A percentile compares a stretch with the other conserved stretches of the same genome.
These are phyloP conservation scores for Myotis planiceps DNA, from an alignment of 2,797 vertebrate species.

Conservation along the genomic window DNA sequence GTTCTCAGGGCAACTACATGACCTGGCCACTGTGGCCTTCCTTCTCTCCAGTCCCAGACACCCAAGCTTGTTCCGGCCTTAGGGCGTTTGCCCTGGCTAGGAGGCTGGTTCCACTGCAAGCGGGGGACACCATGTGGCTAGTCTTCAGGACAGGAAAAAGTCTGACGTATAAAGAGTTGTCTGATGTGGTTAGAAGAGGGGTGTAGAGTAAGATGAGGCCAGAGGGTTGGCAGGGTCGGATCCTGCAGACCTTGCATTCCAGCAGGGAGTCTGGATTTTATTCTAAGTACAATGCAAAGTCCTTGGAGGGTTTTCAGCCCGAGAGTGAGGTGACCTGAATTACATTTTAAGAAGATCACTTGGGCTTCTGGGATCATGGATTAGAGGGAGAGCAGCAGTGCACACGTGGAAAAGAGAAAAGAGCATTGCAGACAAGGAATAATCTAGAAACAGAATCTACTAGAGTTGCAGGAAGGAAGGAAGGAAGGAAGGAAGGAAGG, in stretches of 20 bases:
- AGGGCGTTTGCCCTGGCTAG: not conserved
- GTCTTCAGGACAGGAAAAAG: not conserved
- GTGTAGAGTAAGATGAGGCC: not conserved
- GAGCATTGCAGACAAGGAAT: not conserved
- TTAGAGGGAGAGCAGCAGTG: not conserved
- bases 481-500: too few species aligned
- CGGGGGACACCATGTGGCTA: not conserved
- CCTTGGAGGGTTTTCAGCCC: not conserved
- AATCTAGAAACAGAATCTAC: not conserved
- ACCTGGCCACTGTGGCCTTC: not conserved
- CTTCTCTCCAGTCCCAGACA: not conserved
- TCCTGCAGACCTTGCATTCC: not conserved
- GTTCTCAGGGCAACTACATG: not conserved
- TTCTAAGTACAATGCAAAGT: conserved; percentile 26
- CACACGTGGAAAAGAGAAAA: not conserved
- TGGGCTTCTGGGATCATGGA: not conserved
- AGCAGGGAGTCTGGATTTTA: not conserved
- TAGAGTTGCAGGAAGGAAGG: not conserved
- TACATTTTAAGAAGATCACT: conserved; percentile 59
- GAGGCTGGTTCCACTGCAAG: not conserved
- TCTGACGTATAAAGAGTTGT: not conserved
- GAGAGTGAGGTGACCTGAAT: conserved; percentile 52
- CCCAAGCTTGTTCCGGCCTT: not conserved
- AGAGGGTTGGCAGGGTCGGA: not conserved
- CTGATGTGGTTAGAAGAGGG: not conserved